Evolutionary conservation across 2,797 vertebrate genomes (phyloP), one percentile per base, ranked within the genome.

Genomic region (Rhodeus uyekii): DNA sequence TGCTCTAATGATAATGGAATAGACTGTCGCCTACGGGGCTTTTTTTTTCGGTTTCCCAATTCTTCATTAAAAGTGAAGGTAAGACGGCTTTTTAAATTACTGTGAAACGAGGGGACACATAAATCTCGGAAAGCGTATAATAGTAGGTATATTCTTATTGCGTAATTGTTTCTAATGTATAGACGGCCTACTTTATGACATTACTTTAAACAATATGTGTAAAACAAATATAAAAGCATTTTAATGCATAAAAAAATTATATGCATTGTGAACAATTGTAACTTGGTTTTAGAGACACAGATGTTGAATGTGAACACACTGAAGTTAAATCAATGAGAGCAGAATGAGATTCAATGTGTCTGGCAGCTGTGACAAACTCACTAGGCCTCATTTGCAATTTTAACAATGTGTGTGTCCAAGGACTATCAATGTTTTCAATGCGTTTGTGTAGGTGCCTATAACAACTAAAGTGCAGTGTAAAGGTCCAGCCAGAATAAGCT

Each of bases 361-460:
- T 69, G 81, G 81, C 81, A 76, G 81, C 81, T 76, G 80, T 68
- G 73, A 82, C 80, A 58, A 29, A 53, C 73, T 76, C 73, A 46
- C 73, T 42, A 76, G 64, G 81, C 81, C 81, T 76, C 73, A 82
- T 82, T 82, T 82, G 73, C 64, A 76, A 76, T 76, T 82, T 82
- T 82, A 76, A 76, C 50, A 61, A 69, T 82, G 73, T 67, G 69
- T 81, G 81, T 58, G 73, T 61, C 18, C 39, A 46, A 42, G 38
- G 38, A 58, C 50, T 60, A 80, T 36, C 36, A 38, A 38, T 22
- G 65, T 68, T 82, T 80, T 24, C 22, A 75, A 58, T 76, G 48
- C 0, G 36, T 58, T 61, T 76, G 36, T 65, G 14, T 75, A 63
- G 39, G 32, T 55, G 39, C 39, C 14, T 61, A 29, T 6, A 42